A percentile compares a stretch with the other conserved stretches of the same genome.
Evolutionary conservation across 2,888 invertebrate genomes (phyloP).

Genomic region (Dastarcus helophoroides): DNA sequence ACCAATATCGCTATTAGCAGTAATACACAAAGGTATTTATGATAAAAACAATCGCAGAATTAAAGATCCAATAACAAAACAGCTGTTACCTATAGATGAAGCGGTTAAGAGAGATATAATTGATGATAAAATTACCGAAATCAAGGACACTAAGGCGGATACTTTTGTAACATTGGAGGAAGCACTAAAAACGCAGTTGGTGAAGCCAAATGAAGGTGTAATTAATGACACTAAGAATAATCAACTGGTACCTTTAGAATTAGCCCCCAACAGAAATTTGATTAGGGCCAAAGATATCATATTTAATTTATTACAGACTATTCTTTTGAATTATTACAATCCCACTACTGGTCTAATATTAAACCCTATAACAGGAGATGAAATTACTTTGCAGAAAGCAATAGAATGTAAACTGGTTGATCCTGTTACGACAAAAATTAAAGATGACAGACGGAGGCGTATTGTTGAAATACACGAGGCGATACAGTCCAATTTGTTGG

Average conservation of each 20-base stretch:
- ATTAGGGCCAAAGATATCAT: conserved; percentile 58
- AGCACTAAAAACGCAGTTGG: conserved; percentile 56
- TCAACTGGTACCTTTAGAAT: conserved; percentile 54
- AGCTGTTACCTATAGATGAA: conserved; percentile 60
- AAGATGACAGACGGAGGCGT: conserved; percentile 56
- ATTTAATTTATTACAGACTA: conserved; percentile 60
- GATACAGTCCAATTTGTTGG: conserved; percentile 55
- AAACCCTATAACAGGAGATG: conserved; percentile 63
- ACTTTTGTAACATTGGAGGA: conserved; percentile 62
- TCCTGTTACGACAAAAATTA: conserved; percentile 57
- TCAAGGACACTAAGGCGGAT: conserved; percentile 64
- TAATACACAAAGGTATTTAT: conserved; percentile 59
- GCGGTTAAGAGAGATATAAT: conserved; percentile 69
- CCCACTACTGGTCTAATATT: conserved; percentile 62
- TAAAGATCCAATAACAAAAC: conserved; percentile 58
- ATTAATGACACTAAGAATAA: conserved; percentile 62
- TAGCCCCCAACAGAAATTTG: conserved; percentile 57
- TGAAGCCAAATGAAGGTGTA: conserved; percentile 59
- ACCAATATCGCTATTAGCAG: conserved; percentile 68
- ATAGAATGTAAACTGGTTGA: conserved; percentile 61
- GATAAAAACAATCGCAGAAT: conserved; percentile 59
- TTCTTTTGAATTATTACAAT: conserved; percentile 66
- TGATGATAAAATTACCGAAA: conserved; percentile 69
- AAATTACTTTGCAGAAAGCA: conserved; percentile 64
- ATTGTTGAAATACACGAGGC: conserved; percentile 60